Evolutionary conservation across 2,888 invertebrate species (phyloP), one percentile per base, ranked within the genome.

Genomic region (Netelia virgata): DNA sequence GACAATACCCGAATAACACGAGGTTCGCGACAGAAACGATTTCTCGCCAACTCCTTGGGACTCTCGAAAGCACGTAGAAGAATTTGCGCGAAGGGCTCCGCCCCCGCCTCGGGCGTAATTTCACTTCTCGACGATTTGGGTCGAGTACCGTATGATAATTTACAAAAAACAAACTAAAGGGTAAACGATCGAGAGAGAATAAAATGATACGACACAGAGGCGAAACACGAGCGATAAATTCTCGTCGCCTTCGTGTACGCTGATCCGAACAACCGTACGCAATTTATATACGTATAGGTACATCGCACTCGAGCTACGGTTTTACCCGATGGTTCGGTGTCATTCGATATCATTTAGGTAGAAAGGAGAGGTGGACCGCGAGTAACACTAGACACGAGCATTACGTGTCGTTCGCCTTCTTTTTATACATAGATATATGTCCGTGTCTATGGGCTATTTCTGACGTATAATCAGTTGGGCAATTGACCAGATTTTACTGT

Each of bases 61-160:
- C 43, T 16, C 43, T 68, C 57, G 68, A 43, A 66, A 16, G 68
- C 77, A 68, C 78, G 74, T 74, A 75, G 41, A 66, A 70, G 83
- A 80, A 74, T 70, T 66, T 47, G 59, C 70, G 59, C 47, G 55
- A 77, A 82, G 87, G 87, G 88, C 88, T 85, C 90, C 91, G 91
- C 91, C 92, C 89, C 88, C 89, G 91, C 92, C 91, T 76, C 87
- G 72, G 88, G 92, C 92, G 84, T 84, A 91, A 91, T 92, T 92
- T 92, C 92, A 92, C 91, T 92, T 89, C 85, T 73, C 64, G 88
- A 87, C 89, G 90, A 91, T 90, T 88, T 89, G 90, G 91, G 91
- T 91, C 90, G 90, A 84, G 72, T 63, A 61, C 68, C 50, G 36
- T 69, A 64, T 80, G 81, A 86, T 70, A 79, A 81, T 77, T 59